Evolutionary conservation across 2,113 vertebrate species (phyloP).

Genomic region (Pluvianellus socialis): DNA sequence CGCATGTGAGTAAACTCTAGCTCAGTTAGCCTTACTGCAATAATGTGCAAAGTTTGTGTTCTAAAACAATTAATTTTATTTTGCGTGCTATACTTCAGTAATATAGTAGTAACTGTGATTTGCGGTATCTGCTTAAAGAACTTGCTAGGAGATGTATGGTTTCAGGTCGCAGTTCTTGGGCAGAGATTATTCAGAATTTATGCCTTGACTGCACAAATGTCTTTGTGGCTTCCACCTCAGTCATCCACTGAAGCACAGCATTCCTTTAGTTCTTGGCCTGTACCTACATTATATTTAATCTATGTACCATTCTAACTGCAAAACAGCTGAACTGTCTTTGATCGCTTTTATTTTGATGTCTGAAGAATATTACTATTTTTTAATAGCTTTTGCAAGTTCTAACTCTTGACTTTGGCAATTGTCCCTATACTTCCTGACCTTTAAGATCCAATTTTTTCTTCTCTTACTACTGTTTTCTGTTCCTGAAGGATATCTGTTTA

Average conservation of each 20-base stretch:
- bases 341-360: neutral
- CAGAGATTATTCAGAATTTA: neutral
- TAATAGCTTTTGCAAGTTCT: constrained; percentile 14
- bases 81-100: neutral
- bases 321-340: constrained; percentile 7
- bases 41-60: neutral
- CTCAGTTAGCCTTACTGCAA: neutral
- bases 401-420: neutral
- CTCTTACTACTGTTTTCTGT: neutral
- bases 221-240: neutral
- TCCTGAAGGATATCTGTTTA: neutral
- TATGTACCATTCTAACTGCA: neutral
- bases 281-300: neutral
- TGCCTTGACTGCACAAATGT: neutral
- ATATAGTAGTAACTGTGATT: neutral
- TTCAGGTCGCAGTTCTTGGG: neutral
- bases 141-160: neutral
- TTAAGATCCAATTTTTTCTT: neutral
- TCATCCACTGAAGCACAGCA: neutral
- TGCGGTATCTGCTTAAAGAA: neutral
- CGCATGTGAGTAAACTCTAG: neutral
- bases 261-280: constrained; percentile 7
- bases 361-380: neutral
- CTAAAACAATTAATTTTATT: neutral
- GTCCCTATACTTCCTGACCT: neutral